A percentile compares a stretch with the other conserved stretches of the same genome.
Evolutionary conservation across 2,797 vertebrate species (phyloP).

Genomic region (Hydrocynus forskahlii): DNA sequence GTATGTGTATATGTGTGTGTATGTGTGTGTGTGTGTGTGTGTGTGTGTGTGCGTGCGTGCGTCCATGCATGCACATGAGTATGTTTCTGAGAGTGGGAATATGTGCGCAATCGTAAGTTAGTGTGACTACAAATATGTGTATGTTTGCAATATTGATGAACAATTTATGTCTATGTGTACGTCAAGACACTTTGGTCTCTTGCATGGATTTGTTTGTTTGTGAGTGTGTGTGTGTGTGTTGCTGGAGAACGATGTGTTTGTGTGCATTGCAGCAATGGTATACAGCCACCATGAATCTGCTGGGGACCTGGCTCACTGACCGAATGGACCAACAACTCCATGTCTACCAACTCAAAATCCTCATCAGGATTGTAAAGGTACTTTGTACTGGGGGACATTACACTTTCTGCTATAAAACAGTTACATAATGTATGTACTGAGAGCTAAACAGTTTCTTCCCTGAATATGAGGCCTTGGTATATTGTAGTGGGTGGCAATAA

Average conservation of each 20-base stretch:
- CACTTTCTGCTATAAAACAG: not conserved
- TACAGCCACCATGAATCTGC: constrained; percentile 97
- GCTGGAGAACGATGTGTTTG: constrained; percentile 90
- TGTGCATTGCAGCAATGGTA: constrained; percentile 99
- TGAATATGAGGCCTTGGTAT: not conserved
- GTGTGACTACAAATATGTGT: constrained; percentile 10
- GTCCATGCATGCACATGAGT: constrained; percentile 15
- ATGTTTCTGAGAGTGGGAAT: not conserved
- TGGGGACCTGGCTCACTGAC: constrained; percentile 98
- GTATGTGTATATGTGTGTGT: constrained; percentile 11
- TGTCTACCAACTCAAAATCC: constrained; percentile 98
- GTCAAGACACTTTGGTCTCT: constrained; percentile 52
- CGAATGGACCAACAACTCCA: constrained; percentile 99
- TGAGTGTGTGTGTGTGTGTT: constrained; percentile 63
- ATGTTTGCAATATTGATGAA: constrained; percentile 62
- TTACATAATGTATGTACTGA: not conserved
- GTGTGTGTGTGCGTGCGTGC: constrained; percentile 4
- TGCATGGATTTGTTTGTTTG: constrained; percentile 58
- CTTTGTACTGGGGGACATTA: constrained; percentile 24
- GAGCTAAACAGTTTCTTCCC: not conserved
- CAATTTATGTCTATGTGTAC: constrained; percentile 31
- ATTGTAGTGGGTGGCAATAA: not conserved
- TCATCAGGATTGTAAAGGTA: constrained; percentile 99
- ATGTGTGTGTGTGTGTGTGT: constrained; percentile 19
- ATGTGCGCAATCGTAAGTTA: constrained; percentile 1